Conservation (phyloP, 2,113 vertebrate genomes). For the Apteryx owenii region DNA sequence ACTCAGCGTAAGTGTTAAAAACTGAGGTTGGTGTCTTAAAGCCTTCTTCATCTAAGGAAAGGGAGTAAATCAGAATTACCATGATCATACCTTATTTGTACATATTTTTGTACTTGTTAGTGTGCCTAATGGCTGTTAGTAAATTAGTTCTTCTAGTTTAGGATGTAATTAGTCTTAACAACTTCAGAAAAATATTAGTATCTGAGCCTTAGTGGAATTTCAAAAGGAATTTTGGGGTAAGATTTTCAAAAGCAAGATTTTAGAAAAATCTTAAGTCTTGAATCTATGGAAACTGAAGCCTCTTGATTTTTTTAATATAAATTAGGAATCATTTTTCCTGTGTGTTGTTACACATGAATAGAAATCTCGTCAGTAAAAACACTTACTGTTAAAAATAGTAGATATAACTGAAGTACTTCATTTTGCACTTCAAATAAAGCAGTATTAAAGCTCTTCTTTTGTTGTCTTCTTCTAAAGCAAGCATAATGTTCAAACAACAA, state of each 20-base stretch:
- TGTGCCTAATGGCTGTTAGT: not conserved
- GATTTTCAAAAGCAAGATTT: not conserved
- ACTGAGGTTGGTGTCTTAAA: not conserved
- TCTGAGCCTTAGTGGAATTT: not conserved
- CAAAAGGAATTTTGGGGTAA: not conserved
- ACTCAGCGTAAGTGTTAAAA: not conserved
- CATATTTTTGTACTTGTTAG: not conserved
- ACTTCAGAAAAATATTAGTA: not conserved
- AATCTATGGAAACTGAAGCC: not conserved
- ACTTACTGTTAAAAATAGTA: not conserved
- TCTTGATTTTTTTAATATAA: not conserved
- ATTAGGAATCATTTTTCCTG: not conserved
- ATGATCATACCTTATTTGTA: not conserved
- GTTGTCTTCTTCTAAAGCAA: not conserved
- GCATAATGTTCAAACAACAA: not conserved
- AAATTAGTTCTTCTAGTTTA: not conserved
- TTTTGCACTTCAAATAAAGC: conserved; percentile 35
- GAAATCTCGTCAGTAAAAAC: rapidly evolving
- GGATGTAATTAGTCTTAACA: not conserved
- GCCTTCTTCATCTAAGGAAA: not conserved
- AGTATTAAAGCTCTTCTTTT: not conserved
- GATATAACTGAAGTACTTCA: not conserved
- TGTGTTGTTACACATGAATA: not conserved
- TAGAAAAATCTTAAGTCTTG: not conserved
- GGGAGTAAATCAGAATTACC: not conserved